Conservation (phyloP, 2,888 invertebrate genomes). For the Chalcis sispes region DNA sequence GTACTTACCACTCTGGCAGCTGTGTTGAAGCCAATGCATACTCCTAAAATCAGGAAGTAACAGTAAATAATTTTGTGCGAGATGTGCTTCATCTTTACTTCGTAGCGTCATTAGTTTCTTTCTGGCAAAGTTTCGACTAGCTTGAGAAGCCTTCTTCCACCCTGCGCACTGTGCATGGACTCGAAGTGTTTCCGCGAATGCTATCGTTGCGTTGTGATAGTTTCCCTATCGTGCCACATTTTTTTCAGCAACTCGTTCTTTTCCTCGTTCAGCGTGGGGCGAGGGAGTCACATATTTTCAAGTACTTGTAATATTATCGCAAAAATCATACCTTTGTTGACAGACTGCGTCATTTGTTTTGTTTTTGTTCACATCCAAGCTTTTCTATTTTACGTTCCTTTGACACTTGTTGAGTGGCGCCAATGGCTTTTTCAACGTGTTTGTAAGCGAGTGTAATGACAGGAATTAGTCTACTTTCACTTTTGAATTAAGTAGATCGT, state of each 20-base stretch:
- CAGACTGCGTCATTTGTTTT: no score
- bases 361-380: no score
- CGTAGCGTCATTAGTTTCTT: slow-evolving; percentile 42
- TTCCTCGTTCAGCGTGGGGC: background rate
- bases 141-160: no score
- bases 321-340: no score
- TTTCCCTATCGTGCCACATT: slow-evolving; percentile 19
- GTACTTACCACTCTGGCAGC: slow-evolving; percentile 35
- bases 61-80: slow-evolving; percentile 33
- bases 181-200: slow-evolving; percentile 24
- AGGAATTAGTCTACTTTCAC: no score
- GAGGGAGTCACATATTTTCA: no score
- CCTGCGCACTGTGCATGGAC: slow-evolving; percentile 19
- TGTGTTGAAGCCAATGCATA: background rate
- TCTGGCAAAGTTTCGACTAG: background rate
- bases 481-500: no score
- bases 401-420: no score
- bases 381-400: no score
- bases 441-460: no score
- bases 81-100: slow-evolving; percentile 28
- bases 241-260: background rate
- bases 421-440: background rate
- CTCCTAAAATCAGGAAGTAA: slow-evolving; percentile 30
- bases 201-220: background rate
- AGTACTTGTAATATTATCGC: no score